Conservation (phyloP, 2,113 vertebrate genomes). For the Mystacornis crossleyi region DNA sequence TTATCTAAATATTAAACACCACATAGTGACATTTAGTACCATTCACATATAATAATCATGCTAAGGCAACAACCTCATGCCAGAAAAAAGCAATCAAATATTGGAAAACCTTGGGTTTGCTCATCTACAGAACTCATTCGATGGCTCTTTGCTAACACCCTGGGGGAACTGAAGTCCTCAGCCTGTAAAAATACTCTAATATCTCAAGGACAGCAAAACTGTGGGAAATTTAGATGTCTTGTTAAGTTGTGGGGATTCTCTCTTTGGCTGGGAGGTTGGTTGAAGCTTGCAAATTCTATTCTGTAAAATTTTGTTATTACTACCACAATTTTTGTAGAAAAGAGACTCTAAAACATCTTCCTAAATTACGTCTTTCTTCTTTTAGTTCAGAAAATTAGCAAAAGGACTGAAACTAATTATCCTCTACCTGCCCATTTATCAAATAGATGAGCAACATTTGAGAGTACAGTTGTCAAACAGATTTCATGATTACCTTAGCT, state of each 20-base stretch:
- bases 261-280: not conserved
- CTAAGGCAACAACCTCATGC: not conserved
- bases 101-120: not conserved
- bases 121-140: not conserved
- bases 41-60: not conserved
- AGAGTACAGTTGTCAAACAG: constrained; percentile 40
- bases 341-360: not conserved
- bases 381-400: constrained; percentile 51
- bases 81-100: not conserved
- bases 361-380: constrained; percentile 14
- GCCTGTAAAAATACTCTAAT: not conserved
- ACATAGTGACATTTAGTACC: not conserved
- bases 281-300: not conserved
- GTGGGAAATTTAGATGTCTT: not conserved
- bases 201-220: not conserved
- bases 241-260: not conserved
- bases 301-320: not conserved
- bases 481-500: constrained; percentile 43
- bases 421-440: constrained; percentile 65
- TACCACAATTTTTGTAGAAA: not conserved
- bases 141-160: not conserved
- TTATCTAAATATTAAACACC: not conserved
- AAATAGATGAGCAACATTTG: constrained; percentile 55
- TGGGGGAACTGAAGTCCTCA: not conserved
- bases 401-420: constrained; percentile 64